A percentile compares a stretch with the other conserved stretches of the same genome.
Conservation (phyloP, 2,113 vertebrate genomes). For the Donacobius atricapilla region DNA sequence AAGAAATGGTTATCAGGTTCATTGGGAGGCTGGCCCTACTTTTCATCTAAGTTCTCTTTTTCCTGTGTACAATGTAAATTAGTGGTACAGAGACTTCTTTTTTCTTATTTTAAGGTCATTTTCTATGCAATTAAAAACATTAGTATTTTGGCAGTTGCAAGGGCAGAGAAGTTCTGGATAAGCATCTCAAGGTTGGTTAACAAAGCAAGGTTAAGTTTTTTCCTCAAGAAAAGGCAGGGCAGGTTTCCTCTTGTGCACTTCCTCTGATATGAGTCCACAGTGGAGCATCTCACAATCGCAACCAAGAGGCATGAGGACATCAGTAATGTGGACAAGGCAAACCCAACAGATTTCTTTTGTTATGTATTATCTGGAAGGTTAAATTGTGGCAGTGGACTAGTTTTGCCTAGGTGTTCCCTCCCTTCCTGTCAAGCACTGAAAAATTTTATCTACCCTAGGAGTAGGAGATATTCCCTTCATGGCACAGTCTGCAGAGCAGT, state of each 20-base stretch:
- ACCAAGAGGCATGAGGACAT: background rate
- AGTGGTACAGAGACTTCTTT: background rate
- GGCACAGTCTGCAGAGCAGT: background rate
- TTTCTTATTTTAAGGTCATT: background rate
- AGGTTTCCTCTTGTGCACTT: accelerated
- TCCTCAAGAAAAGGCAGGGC: background rate
- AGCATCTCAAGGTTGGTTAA: background rate
- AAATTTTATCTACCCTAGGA: background rate
- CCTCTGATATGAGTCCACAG: background rate
- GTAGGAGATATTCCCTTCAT: background rate
- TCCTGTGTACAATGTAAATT: background rate
- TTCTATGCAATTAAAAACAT: background rate
- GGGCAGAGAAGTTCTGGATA: background rate
- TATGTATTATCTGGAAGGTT: background rate
- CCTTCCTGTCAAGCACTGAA: background rate
- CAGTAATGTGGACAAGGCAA: background rate
- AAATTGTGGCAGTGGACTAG: background rate
- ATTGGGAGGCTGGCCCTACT: background rate
- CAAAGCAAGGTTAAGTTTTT: accelerated
- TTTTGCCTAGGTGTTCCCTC: background rate
- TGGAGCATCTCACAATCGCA: background rate
- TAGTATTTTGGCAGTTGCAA: background rate
- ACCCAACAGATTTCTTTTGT: background rate
- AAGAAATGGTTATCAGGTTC: background rate
- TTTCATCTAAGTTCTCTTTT: background rate